Conservation (phyloP, 2,797 vertebrate species). For the Alectoris magna region DNA sequence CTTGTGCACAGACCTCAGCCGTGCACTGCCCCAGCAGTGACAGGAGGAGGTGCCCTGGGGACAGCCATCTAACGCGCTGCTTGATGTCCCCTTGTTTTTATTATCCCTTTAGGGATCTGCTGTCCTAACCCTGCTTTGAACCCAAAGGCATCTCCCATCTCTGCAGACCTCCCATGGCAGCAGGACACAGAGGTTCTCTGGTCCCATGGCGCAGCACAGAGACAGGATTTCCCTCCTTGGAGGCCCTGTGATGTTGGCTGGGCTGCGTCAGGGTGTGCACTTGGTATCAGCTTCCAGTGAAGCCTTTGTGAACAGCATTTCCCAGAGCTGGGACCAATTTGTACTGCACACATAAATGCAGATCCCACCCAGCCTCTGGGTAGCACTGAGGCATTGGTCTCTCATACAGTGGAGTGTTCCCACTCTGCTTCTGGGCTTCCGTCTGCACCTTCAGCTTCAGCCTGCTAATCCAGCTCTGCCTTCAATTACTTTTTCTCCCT, state of each 20-base stretch:
- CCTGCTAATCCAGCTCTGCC: not conserved
- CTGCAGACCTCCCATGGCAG: not conserved
- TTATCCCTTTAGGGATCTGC: not conserved
- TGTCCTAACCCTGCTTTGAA: not conserved
- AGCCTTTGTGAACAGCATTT: not conserved
- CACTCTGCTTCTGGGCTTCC: not conserved
- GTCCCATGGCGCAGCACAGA: not conserved
- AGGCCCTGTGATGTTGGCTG: not conserved
- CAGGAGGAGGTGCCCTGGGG: not conserved
- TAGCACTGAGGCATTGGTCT: not conserved
- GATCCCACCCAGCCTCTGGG: not conserved
- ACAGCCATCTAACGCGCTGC: not conserved
- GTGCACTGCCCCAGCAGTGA: not conserved
- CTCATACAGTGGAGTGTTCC: rapidly evolving
- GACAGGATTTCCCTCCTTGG: not conserved
- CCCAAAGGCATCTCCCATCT: rapidly evolving
- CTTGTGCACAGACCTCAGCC: not conserved
- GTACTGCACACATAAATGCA: not conserved
- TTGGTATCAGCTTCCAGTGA: not conserved
- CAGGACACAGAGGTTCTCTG: rapidly evolving
- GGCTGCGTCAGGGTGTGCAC: not conserved
- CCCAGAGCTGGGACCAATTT: not conserved
- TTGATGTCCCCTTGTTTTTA: not conserved
- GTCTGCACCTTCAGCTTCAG: not conserved
- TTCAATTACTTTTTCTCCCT: not conserved